Percentiles rank a stretch among this genome's conserved stretches.
phyloP scores from a whole-genome alignment of 2,113 vertebrate species.

The Chaetodon auriga region DNA sequence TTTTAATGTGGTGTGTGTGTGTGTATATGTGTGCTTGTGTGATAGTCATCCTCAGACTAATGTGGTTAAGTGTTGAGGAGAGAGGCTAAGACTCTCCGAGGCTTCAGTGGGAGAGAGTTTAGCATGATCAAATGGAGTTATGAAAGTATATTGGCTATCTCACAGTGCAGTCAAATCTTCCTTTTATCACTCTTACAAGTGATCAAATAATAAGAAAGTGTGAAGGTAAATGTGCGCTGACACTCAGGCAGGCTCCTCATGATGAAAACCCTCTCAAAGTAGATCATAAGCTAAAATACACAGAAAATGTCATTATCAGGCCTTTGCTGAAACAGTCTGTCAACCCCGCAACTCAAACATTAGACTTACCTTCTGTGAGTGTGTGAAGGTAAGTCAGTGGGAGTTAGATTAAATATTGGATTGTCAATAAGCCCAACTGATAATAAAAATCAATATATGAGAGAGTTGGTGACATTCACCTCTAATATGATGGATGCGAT shows the following conservation, averaged over 20 bases:
- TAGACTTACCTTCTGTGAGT: not conserved
- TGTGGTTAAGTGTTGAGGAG: conserved; percentile 56
- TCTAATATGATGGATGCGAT: conserved; percentile 17
- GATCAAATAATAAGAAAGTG: conserved; percentile 37
- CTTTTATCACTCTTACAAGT: conserved; percentile 26
- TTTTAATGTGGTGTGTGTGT: conserved; percentile 70
- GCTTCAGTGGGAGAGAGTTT: conserved; percentile 40
- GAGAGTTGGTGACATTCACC: conserved; percentile 15
- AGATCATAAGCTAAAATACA: conserved; percentile 46
- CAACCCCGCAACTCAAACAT: conserved; percentile 22
- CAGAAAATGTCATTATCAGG: conserved; percentile 30
- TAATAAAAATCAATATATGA: conserved; percentile 36
- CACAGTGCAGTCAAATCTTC: conserved; percentile 12
- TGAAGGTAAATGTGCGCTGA: conserved; percentile 15
- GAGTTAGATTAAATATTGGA: conserved; percentile 48
- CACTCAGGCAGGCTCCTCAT: not conserved
- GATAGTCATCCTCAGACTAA: conserved; percentile 11
- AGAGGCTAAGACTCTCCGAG: conserved; percentile 28
- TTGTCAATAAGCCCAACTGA: conserved; percentile 35
- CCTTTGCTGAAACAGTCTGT: conserved; percentile 14
- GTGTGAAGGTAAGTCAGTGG: not conserved
- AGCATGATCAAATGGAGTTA: conserved; percentile 50
- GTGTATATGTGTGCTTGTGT: not conserved
- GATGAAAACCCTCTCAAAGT: conserved; percentile 32
- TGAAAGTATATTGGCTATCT: conserved; percentile 14